phyloP scores from a whole-genome alignment of 2,797 vertebrate genomes.

The Rhabdophis nuchalis region DNA sequence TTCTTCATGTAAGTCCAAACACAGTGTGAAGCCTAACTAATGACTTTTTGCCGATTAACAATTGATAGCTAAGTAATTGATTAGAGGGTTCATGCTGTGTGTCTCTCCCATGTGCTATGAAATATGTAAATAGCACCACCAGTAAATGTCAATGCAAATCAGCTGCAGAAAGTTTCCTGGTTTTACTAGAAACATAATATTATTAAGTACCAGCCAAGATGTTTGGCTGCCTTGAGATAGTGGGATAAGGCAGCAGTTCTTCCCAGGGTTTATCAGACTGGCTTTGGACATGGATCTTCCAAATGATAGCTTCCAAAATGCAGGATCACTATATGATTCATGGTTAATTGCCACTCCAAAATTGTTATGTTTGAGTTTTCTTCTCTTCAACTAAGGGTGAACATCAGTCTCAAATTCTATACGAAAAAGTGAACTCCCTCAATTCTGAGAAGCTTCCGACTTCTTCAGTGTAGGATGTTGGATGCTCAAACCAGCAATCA shows the following conservation, averaged over 20 bases:
- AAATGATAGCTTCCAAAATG: background rate
- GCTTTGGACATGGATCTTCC: background rate
- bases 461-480: background rate
- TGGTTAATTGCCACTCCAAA: background rate
- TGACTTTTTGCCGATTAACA: constrained; percentile 7
- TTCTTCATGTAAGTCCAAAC: background rate
- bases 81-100: constrained; percentile 15
- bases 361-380: background rate
- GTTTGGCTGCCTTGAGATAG: background rate
- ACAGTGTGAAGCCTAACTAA: constrained; percentile 28
- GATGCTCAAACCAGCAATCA: background rate
- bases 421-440: background rate
- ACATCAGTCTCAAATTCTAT: background rate
- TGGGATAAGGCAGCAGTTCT: background rate
- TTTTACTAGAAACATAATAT: background rate
- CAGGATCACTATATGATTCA: background rate
- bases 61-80: constrained; percentile 39
- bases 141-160: background rate
- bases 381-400: background rate
- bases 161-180: background rate
- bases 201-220: background rate
- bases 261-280: background rate
- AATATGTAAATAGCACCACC: constrained; percentile 15
- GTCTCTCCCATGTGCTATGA: constrained; percentile 42
- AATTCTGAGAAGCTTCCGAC: background rate